Percentiles rank a stretch among this genome's conserved stretches.
These are phyloP conservation scores for Oligia fasciuncula DNA, from an alignment of 2,888 invertebrate genomes.

Conservation along the genomic window DNA sequence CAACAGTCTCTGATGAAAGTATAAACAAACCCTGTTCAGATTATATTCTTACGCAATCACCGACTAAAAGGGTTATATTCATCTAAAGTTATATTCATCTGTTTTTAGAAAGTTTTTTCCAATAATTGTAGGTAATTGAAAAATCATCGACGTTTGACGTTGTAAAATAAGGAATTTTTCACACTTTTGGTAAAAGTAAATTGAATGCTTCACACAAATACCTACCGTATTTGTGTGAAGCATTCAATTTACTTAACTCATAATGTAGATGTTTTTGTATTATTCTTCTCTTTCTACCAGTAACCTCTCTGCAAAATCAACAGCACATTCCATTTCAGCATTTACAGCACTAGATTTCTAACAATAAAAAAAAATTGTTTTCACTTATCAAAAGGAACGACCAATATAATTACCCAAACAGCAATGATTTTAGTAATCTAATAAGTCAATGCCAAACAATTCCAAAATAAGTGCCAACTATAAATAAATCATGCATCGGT, in stretches of 20 bases:
- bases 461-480: conserved; percentile 30
- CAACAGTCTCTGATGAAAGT: too few species aligned
- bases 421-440: too few species aligned
- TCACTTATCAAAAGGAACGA: not conserved
- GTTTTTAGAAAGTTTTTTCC: not conserved
- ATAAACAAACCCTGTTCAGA: not conserved
- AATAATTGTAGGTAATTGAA: not conserved
- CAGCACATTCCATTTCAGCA: not conserved
- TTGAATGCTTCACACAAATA: too few species aligned
- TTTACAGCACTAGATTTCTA: not conserved
- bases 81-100: not conserved
- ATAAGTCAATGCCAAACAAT: not conserved
- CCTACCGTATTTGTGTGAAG: too few species aligned
- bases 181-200: too few species aligned
- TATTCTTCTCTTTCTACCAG: not conserved
- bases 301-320: too few species aligned
- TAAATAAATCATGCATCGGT: not conserved
- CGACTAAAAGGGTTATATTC: not conserved
- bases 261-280: not conserved
- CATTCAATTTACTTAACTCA: too few species aligned
- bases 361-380: not conserved
- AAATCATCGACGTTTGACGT: not conserved
- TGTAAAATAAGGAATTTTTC: not conserved
- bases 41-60: not conserved
- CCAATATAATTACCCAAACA: conserved; percentile 5